Percentiles rank a stretch among this genome's conserved stretches.
These are phyloP conservation scores for Anas bahamensis DNA, from an alignment of 2,797 vertebrate species.

Conservation along the genomic window DNA sequence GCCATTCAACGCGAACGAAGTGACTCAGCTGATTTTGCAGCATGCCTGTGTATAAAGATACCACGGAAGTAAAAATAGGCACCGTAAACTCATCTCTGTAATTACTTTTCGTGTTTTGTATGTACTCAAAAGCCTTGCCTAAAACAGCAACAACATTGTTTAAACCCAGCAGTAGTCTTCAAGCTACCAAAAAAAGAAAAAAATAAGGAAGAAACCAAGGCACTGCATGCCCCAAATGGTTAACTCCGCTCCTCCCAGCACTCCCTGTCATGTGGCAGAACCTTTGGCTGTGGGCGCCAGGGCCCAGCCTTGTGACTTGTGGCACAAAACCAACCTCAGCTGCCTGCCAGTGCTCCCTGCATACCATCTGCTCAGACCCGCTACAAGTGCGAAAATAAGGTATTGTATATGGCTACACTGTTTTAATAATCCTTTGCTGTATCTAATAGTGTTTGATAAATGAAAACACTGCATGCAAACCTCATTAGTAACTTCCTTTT, in stretches of 20 bases:
- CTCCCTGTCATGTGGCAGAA: background rate
- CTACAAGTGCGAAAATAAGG: background rate
- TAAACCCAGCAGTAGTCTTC: too few relatives aligned
- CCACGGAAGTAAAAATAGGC: conserved; percentile 5
- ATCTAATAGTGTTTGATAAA: background rate
- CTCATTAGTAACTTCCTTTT: background rate
- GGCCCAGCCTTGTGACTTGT: conserved; percentile 9
- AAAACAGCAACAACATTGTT: background rate
- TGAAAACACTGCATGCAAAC: background rate
- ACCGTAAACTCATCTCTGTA: background rate
- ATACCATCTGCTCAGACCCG: background rate
- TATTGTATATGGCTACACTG: background rate
- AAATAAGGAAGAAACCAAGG: too few relatives aligned
- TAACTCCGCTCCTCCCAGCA: background rate
- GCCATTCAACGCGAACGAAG: background rate
- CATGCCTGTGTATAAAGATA: conserved; percentile 6
- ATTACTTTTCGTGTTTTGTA: background rate
- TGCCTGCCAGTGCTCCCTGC: conserved; percentile 14
- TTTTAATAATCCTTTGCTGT: background rate
- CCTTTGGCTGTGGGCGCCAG: background rate
- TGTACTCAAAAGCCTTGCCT: background rate
- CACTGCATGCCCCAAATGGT: background rate
- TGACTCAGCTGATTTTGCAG: conserved; percentile 58
- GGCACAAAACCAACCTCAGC: conserved; percentile 26
- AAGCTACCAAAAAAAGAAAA: background rate